Evolutionary conservation across 2,113 vertebrate genomes (phyloP), one percentile per base, ranked within the genome.

Genomic region (Eublepharis macularius): DNA sequence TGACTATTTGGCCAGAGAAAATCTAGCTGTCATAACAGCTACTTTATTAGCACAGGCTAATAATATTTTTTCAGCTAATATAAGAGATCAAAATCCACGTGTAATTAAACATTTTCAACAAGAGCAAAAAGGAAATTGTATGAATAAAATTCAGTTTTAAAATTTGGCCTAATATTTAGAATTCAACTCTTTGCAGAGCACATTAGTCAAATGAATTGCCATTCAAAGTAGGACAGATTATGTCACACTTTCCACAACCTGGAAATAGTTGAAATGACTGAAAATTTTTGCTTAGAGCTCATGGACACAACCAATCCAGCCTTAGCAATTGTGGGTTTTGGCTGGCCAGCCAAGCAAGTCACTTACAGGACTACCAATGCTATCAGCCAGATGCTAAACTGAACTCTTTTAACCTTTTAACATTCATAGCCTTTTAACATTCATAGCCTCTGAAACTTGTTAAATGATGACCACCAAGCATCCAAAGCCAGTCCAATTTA

Each of bases 101-200:
- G 57, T 87, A 89, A 85, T 91, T 86, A 86, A 91, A 91, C 89
- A 83, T 87, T 1, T 2, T 79, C 91, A 94, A 88, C 82, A 92
- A 81, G 91, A 86, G 70, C 17, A 69, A 86, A 83, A 93, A 92
- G 88, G 80, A 94, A 94, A 95, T 94, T 89, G 91, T 92, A 91
- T 90, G 91, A 92, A 94, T 91, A 86, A 88, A 60, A 72, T 87
- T 89, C 90, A 91, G 54, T 80, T 90, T 81, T 41, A 0, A 5
- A 90, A 88, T 82, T 81, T 80, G 92, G 77, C 70, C 80, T 65
- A 80, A 51, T 49, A 21, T 72, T 85, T 68, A 85, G 19, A 63
- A 19, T 70, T 65, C 26, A 80, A 19, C 16, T 73, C 70, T 29
- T 29, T 39, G 29, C 77, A 80, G 78, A 24, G 13, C 29, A 32